A percentile compares a stretch with the other conserved stretches of the same genome.
Conservation (phyloP, 1,140 invertebrate genomes). For the Caenorhabditis tropicalis region DNA sequence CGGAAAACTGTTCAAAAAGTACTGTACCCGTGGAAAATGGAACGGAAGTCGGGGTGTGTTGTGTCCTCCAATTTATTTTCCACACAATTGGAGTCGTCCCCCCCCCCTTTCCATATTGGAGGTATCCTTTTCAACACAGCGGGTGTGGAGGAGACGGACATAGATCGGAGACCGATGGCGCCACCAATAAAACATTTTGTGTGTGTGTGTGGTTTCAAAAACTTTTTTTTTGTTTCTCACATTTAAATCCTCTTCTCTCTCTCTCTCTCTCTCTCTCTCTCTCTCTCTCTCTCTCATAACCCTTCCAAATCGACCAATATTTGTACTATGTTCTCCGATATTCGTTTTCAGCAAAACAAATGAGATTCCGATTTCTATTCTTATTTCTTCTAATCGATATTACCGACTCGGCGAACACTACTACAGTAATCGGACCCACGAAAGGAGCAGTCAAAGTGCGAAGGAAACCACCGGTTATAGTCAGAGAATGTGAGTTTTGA, state of each 20-base stretch:
- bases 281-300: not conserved
- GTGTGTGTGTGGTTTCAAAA: not conserved
- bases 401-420: not conserved
- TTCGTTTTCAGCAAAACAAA: not conserved
- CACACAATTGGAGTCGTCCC: slow-evolving; percentile 7
- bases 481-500: slow-evolving; percentile 2
- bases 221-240: not conserved
- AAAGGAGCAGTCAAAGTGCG: not conserved
- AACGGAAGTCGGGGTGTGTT: too few species aligned
- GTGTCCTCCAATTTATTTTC: slow-evolving; percentile 42
- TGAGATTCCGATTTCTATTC: slow-evolving; percentile 12
- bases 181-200: slow-evolving; percentile 22
- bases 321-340: too few species aligned
- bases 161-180: slow-evolving; percentile 6
- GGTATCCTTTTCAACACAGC: not conserved
- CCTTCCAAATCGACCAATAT: too few species aligned
- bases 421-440: not conserved
- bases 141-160: not conserved
- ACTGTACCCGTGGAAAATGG: too few species aligned
- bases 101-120: not conserved
- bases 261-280: not conserved
- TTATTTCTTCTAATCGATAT: not conserved
- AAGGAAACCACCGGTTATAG: not conserved
- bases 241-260: not conserved
- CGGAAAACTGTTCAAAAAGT: too few species aligned